phyloP scores from a whole-genome alignment of 2,797 vertebrate genomes.

The Galaxias olidus region DNA sequence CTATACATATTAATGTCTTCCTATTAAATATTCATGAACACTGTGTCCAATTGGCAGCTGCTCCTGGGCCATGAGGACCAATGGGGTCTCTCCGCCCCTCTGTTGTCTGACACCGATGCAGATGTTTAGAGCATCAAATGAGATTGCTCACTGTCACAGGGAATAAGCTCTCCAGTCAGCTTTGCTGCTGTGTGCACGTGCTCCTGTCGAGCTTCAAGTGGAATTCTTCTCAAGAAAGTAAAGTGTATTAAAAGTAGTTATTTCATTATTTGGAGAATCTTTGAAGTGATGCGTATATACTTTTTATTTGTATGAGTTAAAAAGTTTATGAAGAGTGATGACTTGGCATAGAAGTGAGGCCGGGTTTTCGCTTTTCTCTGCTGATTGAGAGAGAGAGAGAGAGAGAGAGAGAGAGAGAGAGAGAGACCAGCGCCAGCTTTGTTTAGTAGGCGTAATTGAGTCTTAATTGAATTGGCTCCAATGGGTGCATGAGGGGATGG shows the following conservation, averaged over 20 bases:
- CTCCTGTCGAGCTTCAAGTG: no score
- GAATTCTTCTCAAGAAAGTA: no score
- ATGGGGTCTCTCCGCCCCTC: slow-evolving; percentile 55
- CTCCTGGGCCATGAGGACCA: slow-evolving; percentile 65
- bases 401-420: slow-evolving; percentile 13
- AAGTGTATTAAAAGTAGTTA: no score
- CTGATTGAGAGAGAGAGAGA: slow-evolving; percentile 9
- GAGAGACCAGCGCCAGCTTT: slow-evolving; percentile 56
- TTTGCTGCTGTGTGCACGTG: not conserved
- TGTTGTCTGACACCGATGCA: slow-evolving; percentile 73
- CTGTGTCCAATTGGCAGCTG: slow-evolving; percentile 65
- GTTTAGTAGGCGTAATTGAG: slow-evolving; percentile 78
- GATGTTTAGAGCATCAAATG: slow-evolving; percentile 78
- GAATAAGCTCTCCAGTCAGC: slow-evolving; percentile 32
- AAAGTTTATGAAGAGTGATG: no score
- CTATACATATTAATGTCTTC: slow-evolving; percentile 65
- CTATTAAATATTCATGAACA: slow-evolving; percentile 71
- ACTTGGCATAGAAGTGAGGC: no score
- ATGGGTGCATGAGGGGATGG: slow-evolving; percentile 55
- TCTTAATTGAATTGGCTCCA: slow-evolving; percentile 83
- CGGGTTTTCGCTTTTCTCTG: no score
- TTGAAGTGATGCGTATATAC: no score
- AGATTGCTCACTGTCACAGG: slow-evolving; percentile 66
- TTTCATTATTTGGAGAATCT: no score
- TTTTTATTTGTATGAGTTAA: no score